Evolutionary conservation across 2,888 invertebrate genomes (phyloP).

Genomic region (Mesorhabditis spiculigera): DNA sequence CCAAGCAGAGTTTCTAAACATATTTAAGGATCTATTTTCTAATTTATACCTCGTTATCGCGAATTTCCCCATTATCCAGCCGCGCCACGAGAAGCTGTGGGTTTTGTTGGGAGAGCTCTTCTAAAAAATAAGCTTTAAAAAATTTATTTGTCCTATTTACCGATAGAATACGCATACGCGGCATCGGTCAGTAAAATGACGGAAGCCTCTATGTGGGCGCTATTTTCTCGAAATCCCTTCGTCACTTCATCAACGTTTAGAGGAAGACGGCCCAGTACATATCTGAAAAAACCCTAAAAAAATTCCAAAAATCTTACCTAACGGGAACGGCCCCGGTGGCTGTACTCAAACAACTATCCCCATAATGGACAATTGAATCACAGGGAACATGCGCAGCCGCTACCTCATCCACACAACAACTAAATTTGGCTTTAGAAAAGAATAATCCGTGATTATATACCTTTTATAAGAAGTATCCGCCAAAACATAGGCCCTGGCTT

Average conservation of each 20-base stretch:
- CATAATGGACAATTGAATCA: conserved; percentile 85
- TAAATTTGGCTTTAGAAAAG: conserved; percentile 60
- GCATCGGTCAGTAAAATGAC: conserved; percentile 16
- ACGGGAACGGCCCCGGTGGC: conserved; percentile 73
- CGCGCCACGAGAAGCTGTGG: not conserved
- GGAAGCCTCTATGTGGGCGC: conserved; percentile 1
- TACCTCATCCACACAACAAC: conserved; percentile 84
- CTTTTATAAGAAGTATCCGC: conserved; percentile 55
- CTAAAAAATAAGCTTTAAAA: not conserved
- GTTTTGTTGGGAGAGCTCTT: not conserved
- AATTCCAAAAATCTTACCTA: conserved; percentile 38
- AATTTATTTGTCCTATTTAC: too few species aligned
- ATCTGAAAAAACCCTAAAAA: conserved; percentile 11
- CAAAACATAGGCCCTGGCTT: conserved; percentile 42
- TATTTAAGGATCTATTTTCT: not conserved
- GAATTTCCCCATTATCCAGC: not conserved
- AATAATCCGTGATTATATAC: conserved; percentile 22
- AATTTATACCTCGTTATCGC: not conserved
- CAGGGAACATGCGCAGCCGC: conserved; percentile 82
- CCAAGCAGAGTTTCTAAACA: not conserved
- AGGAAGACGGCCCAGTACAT: conserved; percentile 20
- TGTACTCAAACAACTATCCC: conserved; percentile 79
- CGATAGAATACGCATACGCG: conserved; percentile 14
- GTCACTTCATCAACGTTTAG: conserved; percentile 2
- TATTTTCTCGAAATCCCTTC: not conserved